Evolutionary conservation across 2,113 vertebrate genomes (phyloP).

Genomic region (Dasyornis broadbenti): DNA sequence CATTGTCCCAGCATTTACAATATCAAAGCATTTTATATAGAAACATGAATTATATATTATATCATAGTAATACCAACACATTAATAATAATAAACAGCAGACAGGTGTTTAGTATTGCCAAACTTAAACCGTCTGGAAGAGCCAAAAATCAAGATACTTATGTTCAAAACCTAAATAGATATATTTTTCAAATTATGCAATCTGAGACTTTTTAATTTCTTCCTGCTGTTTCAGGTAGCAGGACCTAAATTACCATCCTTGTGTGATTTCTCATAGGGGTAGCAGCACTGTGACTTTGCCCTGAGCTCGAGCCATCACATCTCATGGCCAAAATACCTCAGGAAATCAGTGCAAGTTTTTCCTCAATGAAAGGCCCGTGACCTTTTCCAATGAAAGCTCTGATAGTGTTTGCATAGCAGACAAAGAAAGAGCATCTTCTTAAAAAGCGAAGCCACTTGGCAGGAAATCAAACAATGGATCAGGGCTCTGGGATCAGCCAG

Average conservation of each 20-base stretch:
- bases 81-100: not conserved
- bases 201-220: not conserved
- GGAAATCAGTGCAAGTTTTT: not conserved
- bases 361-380: not conserved
- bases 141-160: not conserved
- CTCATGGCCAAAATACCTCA: not conserved
- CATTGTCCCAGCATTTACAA: not conserved
- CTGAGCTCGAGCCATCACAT: not conserved
- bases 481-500: not conserved
- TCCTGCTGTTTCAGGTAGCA: not conserved
- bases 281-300: not conserved
- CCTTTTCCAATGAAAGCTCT: not conserved
- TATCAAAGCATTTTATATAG: not conserved
- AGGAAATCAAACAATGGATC: not conserved
- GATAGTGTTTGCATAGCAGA: not conserved
- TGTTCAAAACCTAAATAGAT: not conserved
- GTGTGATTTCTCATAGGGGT: not conserved
- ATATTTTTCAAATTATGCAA: not conserved
- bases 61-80: not conserved
- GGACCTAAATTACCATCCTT: not conserved
- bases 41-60: not conserved
- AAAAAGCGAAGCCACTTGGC: not conserved
- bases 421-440: slow-evolving; percentile 28
- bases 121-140: not conserved
- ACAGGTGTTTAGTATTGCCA: not conserved